Percentiles rank a stretch among this genome's conserved stretches.
phyloP scores from a whole-genome alignment of 2,888 invertebrate species.

The Pristionchus fissidentatus region DNA sequence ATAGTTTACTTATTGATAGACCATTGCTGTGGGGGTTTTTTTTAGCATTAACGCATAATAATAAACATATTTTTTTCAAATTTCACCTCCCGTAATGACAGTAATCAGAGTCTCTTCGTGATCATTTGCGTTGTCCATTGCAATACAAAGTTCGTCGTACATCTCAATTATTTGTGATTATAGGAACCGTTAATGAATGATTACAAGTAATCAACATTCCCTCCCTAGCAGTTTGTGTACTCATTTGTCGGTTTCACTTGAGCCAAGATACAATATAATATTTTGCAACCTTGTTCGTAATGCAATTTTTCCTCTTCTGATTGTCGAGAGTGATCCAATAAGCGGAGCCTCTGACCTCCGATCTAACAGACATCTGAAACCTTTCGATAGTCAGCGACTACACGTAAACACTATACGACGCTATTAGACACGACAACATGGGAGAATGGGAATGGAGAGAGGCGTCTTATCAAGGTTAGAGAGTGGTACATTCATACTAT shows the following conservation, averaged over 20 bases:
- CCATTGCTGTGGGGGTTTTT: too few relatives aligned
- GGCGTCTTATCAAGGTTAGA: slow-evolving; percentile 27
- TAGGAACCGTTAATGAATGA: too few relatives aligned
- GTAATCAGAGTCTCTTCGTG: slow-evolving; percentile 15
- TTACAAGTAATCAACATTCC: background rate
- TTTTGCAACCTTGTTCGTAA: background rate
- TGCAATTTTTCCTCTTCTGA: background rate
- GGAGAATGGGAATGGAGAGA: background rate
- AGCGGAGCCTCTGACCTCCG: background rate
- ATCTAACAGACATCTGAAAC: slow-evolving; percentile 7
- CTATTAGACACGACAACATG: background rate
- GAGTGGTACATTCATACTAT: slow-evolving; percentile 28
- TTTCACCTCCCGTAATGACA: slow-evolving; percentile 6
- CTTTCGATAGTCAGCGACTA: background rate
- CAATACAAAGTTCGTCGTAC: slow-evolving; percentile 25
- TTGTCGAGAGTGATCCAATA: slow-evolving; percentile 28
- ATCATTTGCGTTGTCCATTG: slow-evolving; percentile 35
- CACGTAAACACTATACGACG: background rate
- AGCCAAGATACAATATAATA: background rate
- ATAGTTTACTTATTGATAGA: too few relatives aligned
- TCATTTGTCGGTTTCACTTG: background rate
- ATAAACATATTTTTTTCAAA: background rate
- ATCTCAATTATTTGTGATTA: slow-evolving; percentile 19
- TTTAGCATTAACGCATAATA: too few relatives aligned
- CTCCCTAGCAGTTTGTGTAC: too few relatives aligned